Evolutionary conservation across 2,797 vertebrate genomes (phyloP).

Genomic region (Ispidina picta): DNA sequence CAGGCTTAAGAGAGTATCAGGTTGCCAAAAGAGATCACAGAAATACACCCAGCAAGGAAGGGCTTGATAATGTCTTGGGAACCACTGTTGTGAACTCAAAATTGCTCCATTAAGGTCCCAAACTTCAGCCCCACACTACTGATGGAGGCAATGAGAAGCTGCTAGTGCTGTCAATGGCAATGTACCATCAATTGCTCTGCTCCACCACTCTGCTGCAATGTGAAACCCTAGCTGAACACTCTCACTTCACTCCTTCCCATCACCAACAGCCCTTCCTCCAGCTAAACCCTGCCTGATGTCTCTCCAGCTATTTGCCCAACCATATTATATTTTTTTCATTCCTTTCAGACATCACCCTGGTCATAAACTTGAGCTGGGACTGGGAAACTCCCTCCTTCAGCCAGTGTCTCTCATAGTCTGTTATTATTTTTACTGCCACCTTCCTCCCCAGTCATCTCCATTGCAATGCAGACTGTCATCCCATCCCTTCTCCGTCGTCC

Average conservation of each 20-base stretch:
- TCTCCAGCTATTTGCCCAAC: not conserved
- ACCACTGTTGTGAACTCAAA: not conserved
- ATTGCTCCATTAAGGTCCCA: not conserved
- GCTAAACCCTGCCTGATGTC: not conserved
- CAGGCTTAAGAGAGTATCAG: not conserved
- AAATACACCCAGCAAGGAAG: not conserved
- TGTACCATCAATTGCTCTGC: not conserved
- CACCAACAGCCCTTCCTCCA: not conserved
- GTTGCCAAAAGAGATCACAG: constrained; percentile 16
- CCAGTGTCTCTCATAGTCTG: rapidly evolving
- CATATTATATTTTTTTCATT: not conserved
- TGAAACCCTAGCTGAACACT: not conserved
- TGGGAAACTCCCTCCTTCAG: not conserved
- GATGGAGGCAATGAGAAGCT: not conserved
- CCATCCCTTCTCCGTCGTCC: not conserved
- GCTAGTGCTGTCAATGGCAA: not conserved
- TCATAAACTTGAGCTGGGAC: not conserved
- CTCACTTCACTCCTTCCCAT: not conserved
- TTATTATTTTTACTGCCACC: not conserved
- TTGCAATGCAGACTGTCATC: rapidly evolving
- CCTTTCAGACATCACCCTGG: not conserved
- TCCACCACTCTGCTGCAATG: rapidly evolving
- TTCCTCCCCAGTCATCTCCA: not conserved
- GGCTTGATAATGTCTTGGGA: not conserved
- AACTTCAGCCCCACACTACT: not conserved